Evolutionary conservation across 2,888 invertebrate species (phyloP), one percentile per base, ranked within the genome.

Genomic region (Aphrophora alni): DNA sequence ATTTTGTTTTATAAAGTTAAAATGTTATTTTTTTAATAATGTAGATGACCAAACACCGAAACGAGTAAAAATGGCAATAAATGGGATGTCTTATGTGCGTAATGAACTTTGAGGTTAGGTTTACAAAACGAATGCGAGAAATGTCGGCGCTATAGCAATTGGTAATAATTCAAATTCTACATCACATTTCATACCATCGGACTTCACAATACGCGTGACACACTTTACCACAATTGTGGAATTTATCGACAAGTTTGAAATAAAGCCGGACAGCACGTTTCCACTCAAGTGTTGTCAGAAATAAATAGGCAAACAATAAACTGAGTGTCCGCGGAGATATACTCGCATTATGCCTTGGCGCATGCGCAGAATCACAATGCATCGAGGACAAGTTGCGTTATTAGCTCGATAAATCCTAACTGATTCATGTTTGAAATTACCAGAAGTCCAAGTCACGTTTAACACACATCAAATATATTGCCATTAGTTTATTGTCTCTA

Each of bases 221-320:
- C 59, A 59, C 59, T 59, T 59, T 4, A 14, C 21, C 5, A 21
- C 59, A 7, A 59, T 21, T 12, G 7, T 21, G 59, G 59, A 21
- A 59, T 59, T 59, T 59, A 59, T 59, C 59, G 59, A 59, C 59
- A 59, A 3, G 59, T 59, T 59, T 59, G 59, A 59, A 59, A 59
- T 59, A 59, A 59, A n/a, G 59, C 59, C 59, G 59, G 59, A 59
- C 59, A 59, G 12, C 59, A 21, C n/a, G 33, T 33, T 33, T 33
- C 33, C 33, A 5, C 33, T 33, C 33, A 33, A 33, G 59, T 59
- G 59, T 59, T 59, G 59, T 59, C 59, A 59, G 21, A 59, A 59
- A 59, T 59, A 59, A 59, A 59, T 21, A 59, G 59, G 59, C 59
- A 14, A n/a, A 59, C 59, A 59, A 59, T 59, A 59, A 59, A 59